Evolutionary conservation across 2,888 invertebrate species (phyloP), one percentile per base, ranked within the genome.

Genomic region (Odontomyia ornata): DNA sequence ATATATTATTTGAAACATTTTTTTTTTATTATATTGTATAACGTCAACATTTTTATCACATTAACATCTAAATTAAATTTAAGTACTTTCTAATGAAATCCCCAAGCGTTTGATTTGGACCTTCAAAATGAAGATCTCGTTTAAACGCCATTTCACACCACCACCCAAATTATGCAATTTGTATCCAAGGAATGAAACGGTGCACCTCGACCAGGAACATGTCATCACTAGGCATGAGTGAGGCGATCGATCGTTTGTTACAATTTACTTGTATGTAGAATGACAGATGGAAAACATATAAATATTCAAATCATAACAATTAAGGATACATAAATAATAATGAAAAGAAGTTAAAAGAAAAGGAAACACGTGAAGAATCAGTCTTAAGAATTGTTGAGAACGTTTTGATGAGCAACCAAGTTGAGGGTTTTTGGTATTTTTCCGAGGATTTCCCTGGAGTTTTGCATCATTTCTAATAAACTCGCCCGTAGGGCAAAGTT

Each of bases 401-500:
- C 47, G 36, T 28, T 69, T 11, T 69, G 47, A 15, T 60, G 25
- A 69, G 69, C 47, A 25, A 69, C 69, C 69, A 25, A 64, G 30
- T 64, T 28, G 23, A 25, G 46, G n/a, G 30, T 43, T 67, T 67
- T 67, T 43, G 46, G 46, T 46, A 47, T 23, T 25, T 23, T 9
- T 23, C 21, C 46, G 23, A 69, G 3, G 47, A 27, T 47, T 23
- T 69, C 15, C n/a, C 65, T 11, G 7, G 62, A 36, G 5, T 36
- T 18, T 52, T 52, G 13, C 60, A 18, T 56, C n/a, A 60, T 21
- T 25, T 1, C 30, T 82, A 86, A 80, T 86, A 86, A 36, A 87
- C 86, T 52, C 87, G 82, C 7, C 86, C 86, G 78, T 87, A 87
- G 36, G 86, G 84, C 71, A 79, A 81, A 78, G 83, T 83, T 75